A percentile compares a stretch with the other conserved stretches of the same genome.
phyloP scores from a whole-genome alignment of 2,113 vertebrate species.

The Megalops atlanticus region DNA sequence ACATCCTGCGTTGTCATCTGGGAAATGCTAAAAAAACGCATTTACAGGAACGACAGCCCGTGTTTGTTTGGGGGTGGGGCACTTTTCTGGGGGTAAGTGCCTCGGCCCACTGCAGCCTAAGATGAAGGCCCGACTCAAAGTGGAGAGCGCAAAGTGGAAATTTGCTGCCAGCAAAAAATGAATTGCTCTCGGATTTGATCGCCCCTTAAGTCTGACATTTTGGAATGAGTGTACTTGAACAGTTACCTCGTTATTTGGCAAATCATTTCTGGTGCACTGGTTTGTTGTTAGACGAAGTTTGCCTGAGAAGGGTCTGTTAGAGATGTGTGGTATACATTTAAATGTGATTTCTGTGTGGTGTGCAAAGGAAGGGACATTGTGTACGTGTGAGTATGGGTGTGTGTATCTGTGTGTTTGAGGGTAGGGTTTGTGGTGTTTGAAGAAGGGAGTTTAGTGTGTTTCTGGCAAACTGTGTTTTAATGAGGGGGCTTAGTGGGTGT shows the following conservation, averaged over 20 bases:
- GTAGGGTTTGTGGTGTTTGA: neutral
- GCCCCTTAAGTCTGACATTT: too few relatives aligned
- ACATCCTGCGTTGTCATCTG: neutral
- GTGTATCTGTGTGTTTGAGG: neutral
- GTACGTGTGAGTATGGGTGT: neutral
- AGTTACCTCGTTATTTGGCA: too few relatives aligned
- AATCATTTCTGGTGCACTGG: too few relatives aligned
- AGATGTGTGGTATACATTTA: neutral
- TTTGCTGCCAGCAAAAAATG: neutral
- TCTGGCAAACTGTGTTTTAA: too few relatives aligned
- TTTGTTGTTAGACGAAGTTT: too few relatives aligned
- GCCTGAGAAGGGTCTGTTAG: neutral
- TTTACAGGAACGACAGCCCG: neutral
- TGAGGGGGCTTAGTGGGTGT: too few relatives aligned
- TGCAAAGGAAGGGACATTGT: neutral
- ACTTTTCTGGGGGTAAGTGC: neutral
- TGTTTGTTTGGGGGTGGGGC: neutral
- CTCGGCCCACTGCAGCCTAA: neutral
- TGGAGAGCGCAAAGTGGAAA: neutral
- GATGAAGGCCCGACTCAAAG: too few relatives aligned
- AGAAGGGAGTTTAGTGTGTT: too few relatives aligned
- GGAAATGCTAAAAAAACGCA: neutral
- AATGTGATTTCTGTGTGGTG: neutral
- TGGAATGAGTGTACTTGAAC: too few relatives aligned
- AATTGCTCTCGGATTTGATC: too few relatives aligned